Conservation (phyloP, 2,888 invertebrate species). For the Trachelus troglodyta region DNA sequence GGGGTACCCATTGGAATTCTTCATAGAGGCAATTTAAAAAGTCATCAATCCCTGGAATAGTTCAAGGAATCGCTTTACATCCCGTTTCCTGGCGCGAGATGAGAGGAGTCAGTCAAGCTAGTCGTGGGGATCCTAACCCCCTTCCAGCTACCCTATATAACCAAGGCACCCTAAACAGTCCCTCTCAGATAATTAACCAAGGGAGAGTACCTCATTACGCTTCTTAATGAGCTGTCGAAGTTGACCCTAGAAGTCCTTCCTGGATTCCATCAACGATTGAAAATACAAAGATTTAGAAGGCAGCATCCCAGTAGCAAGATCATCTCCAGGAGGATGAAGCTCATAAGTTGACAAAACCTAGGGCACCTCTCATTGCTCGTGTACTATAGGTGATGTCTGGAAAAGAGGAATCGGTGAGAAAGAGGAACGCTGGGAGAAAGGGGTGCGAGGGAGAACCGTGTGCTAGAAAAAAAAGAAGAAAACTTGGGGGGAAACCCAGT, state of each 20-base stretch:
- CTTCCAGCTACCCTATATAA: background rate
- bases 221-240: conserved; percentile 48
- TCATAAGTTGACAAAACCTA: background rate
- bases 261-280: background rate
- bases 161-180: conserved; percentile 1
- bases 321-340: background rate
- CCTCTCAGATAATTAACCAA: conserved; percentile 49
- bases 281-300: background rate
- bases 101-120: conserved; percentile 1
- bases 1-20: background rate
- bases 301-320: background rate
- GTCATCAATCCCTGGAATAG: conserved; percentile 32
- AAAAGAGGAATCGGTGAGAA: background rate
- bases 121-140: background rate
- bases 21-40: conserved; percentile 34
- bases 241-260: conserved; percentile 4
- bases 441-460: background rate
- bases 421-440: background rate
- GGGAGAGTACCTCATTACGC: conserved; percentile 52
- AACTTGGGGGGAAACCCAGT: background rate
- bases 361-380: background rate
- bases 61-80: conserved; percentile 44
- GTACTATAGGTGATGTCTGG: background rate
- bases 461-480: background rate
- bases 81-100: conserved; percentile 32